Percentiles rank a stretch among this genome's conserved stretches.
Conservation (phyloP, 2,113 vertebrate species). For the Meleagris gallopavo region DNA sequence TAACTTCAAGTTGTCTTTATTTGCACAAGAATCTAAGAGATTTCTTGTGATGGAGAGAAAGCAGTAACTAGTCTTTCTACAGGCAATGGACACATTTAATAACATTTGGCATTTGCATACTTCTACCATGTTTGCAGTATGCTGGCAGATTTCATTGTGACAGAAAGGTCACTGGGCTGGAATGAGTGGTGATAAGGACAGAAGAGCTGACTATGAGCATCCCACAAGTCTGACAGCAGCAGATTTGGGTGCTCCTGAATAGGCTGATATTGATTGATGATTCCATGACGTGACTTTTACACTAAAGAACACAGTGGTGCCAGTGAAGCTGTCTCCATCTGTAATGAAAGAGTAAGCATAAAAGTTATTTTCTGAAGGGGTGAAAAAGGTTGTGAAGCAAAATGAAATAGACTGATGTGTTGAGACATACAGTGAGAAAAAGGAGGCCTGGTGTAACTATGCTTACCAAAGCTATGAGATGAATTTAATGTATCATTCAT, state of each 20-base stretch:
- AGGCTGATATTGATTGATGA: background rate
- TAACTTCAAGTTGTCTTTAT: constrained; percentile 37
- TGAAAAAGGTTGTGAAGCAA: background rate
- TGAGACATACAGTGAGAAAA: background rate
- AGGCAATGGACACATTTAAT: constrained; percentile 5
- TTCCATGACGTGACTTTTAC: constrained; percentile 22
- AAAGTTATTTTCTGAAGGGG: background rate
- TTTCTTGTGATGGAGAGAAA: background rate
- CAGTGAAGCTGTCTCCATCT: background rate
- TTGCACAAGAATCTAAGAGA: constrained; percentile 34
- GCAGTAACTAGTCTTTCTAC: constrained; percentile 14
- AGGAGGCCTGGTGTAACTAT: background rate
- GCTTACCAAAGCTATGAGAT: background rate
- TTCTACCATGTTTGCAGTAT: background rate
- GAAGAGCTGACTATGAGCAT: constrained; percentile 1
- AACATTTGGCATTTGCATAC: constrained; percentile 27
- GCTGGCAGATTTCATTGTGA: constrained; percentile 32
- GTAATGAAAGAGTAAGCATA: background rate
- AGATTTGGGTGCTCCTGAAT: background rate
- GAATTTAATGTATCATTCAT: fast-evolving
- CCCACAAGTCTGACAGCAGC: background rate
- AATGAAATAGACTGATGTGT: background rate
- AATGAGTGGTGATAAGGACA: background rate
- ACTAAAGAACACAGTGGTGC: background rate
- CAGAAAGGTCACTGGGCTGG: constrained; percentile 18